phyloP scores from a whole-genome alignment of 2,888 invertebrate species.

The Tetramorium bicarinatum region DNA sequence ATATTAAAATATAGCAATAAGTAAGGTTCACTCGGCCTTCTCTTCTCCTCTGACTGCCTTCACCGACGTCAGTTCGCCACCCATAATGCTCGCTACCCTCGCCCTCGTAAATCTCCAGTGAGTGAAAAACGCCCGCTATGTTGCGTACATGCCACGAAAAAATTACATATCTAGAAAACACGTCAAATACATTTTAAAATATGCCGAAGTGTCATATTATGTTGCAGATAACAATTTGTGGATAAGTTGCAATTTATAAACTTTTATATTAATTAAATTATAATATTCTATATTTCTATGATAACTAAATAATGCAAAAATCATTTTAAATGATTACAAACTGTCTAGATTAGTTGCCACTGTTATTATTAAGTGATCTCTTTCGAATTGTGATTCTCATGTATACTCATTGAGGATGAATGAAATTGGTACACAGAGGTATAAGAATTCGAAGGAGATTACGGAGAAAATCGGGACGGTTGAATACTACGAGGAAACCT shows the following conservation, averaged over 20 bases:
- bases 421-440: slow-evolving; percentile 2
- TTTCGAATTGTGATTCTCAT: not conserved
- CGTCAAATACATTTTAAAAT: not conserved
- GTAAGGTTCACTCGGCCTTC: slow-evolving; percentile 76
- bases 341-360: not conserved
- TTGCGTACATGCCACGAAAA: slow-evolving; percentile 42
- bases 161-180: slow-evolving; percentile 30
- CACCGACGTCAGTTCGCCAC: slow-evolving; percentile 62
- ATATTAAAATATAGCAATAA: slow-evolving; percentile 84
- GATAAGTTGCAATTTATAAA: not conserved
- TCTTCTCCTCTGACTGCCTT: slow-evolving; percentile 70
- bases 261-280: not conserved
- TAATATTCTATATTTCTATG: not conserved
- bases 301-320: not conserved
- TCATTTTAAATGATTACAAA: not conserved
- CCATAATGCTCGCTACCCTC: slow-evolving; percentile 66
- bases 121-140: slow-evolving; percentile 51
- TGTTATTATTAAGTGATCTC: slow-evolving; percentile 8
- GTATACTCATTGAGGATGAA: slow-evolving; percentile 9
- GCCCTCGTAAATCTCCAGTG: slow-evolving; percentile 67
- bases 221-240: not conserved
- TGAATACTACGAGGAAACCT: slow-evolving; percentile 76
- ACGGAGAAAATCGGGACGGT: slow-evolving; percentile 69
- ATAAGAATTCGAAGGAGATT: slow-evolving; percentile 62
- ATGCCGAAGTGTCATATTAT: slow-evolving; percentile 7